Evolutionary conservation across 2,888 invertebrate genomes (phyloP).

Genomic region (Dryadula phaetusa): DNA sequence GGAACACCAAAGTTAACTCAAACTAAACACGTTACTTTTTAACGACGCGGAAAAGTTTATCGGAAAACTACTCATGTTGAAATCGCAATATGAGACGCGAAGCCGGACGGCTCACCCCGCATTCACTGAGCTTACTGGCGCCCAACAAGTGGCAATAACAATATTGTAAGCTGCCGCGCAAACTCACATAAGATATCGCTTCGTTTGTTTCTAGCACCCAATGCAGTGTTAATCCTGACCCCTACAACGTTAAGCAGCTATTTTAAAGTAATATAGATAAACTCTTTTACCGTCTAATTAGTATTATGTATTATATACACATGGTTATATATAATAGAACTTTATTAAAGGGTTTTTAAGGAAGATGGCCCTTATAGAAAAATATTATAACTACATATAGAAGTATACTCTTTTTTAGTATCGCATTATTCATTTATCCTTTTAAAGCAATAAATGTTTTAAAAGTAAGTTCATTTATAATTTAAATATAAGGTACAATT

Average conservation of each 20-base stretch:
- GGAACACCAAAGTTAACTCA: slow-evolving; percentile 12
- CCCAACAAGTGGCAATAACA: slow-evolving; percentile 83
- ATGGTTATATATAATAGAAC: too few relatives aligned
- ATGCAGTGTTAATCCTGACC: slow-evolving; percentile 30
- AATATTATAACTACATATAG: too few relatives aligned
- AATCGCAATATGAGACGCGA: slow-evolving; percentile 53
- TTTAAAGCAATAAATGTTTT: too few relatives aligned
- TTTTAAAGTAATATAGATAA: not conserved
- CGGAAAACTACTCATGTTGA: slow-evolving; percentile 54
- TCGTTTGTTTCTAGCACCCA: slow-evolving; percentile 51
- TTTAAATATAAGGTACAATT: too few relatives aligned
- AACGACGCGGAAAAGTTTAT: slow-evolving; percentile 60
- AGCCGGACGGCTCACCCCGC: slow-evolving; percentile 73
- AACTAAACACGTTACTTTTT: not conserved
- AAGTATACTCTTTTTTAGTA: too few relatives aligned
- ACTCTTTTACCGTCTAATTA: not conserved
- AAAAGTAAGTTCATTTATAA: too few relatives aligned
- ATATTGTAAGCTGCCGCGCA: slow-evolving; percentile 75
- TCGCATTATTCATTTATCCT: too few relatives aligned
- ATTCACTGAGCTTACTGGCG: slow-evolving; percentile 76
- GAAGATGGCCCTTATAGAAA: too few relatives aligned
- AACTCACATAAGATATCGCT: slow-evolving; percentile 66
- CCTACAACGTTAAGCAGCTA: not conserved
- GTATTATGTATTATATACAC: too few relatives aligned
- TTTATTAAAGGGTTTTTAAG: too few relatives aligned